Conservation (phyloP, 2,797 vertebrate species). For the Natrix natrix region DNA sequence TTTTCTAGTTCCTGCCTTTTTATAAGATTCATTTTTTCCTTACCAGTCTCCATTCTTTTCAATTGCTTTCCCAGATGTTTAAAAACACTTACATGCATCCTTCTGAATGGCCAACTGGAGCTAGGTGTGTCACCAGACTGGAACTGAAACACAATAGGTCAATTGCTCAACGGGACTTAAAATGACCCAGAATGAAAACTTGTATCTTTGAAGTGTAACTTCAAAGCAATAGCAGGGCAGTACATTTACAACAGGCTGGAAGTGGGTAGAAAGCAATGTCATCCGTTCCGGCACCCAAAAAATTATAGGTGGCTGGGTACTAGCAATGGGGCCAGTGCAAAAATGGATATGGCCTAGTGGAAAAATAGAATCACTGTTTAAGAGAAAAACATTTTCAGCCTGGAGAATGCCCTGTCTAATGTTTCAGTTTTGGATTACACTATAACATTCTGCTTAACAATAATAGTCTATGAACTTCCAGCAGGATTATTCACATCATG, state of each 20-base stretch:
- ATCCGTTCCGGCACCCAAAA: not conserved
- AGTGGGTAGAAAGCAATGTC: not conserved
- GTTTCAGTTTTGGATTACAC: not conserved
- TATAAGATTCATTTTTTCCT: not conserved
- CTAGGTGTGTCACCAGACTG: not conserved
- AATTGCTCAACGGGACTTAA: not conserved
- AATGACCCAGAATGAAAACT: not conserved
- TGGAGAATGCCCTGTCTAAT: not conserved
- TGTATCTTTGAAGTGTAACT: not conserved
- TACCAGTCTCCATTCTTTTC: not conserved
- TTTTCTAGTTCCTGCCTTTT: not conserved
- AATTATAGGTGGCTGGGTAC: not conserved
- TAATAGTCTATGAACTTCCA: not conserved
- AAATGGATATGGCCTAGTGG: not conserved
- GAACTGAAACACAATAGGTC: not conserved
- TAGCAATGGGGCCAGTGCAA: not conserved
- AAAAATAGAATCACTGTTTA: not conserved
- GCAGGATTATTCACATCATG: not conserved
- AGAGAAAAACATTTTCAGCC: not conserved
- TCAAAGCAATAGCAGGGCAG: not conserved
- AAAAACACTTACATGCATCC: not conserved
- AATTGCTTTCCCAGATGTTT: not conserved
- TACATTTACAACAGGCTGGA: not conserved
- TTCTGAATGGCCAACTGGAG: not conserved
- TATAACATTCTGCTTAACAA: not conserved